phyloP scores from a whole-genome alignment of 92 coral and sea anemone species.

The Bergia puertoricense region DNA sequence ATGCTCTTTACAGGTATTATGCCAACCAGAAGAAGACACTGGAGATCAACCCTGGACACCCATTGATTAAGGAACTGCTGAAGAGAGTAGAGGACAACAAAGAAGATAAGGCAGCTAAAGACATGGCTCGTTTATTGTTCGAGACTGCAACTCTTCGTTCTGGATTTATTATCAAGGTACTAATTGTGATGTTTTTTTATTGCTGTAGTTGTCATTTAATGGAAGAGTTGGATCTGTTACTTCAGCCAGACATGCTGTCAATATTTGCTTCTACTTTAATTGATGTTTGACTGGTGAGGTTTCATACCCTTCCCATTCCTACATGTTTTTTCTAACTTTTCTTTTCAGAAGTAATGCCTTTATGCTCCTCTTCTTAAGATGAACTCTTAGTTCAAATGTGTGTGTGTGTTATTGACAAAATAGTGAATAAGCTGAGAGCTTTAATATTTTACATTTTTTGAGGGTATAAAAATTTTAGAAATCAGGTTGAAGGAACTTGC shows the following conservation, averaged over 20 bases:
- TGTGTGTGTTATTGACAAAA: too few species aligned
- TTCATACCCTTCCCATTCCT: too few species aligned
- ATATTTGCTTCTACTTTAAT: background rate
- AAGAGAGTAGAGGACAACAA: constrained; percentile 86
- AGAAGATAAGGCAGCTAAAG: constrained; percentile 94
- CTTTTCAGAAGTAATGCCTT: too few species aligned
- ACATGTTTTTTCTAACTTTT: too few species aligned
- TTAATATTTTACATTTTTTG: background rate
- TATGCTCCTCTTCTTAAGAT: too few species aligned
- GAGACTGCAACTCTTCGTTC: constrained; percentile 99
- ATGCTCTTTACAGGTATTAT: constrained; percentile 63
- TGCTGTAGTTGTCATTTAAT: background rate
- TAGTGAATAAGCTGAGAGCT: too few species aligned
- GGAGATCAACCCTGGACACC: constrained; percentile 97
- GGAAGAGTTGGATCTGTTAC: background rate
- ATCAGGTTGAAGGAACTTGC: background rate
- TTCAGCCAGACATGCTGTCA: background rate
- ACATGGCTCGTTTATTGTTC: constrained; percentile 81
- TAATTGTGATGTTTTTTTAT: background rate
- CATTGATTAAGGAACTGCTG: constrained; percentile 89
- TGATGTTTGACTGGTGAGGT: too few species aligned
- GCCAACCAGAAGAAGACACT: constrained; percentile 95
- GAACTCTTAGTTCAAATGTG: too few species aligned
- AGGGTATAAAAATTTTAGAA: background rate
- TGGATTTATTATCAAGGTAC: constrained; percentile 90